Base-by-base conservation (phyloP, 2,113 vertebrate genomes). In the Stictonetta naevosa region DNA sequence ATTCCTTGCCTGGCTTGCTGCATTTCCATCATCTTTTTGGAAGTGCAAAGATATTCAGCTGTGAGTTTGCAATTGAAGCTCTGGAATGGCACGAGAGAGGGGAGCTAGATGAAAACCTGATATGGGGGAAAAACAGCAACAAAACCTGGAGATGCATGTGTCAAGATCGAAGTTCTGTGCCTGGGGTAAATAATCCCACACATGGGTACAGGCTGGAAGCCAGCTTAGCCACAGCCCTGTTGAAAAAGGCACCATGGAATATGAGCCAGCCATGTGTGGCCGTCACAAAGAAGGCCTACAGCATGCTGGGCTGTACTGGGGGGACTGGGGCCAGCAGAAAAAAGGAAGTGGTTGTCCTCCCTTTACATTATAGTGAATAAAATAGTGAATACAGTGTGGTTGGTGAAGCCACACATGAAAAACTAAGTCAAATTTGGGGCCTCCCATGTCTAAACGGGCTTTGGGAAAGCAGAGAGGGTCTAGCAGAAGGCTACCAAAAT, bases 221-320 rank as follows among this genome's bases (percentile, higher is more conserved):
- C 33, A 34, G 20, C 5, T 46, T 60, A 60, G 21, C 23, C 1
- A 0, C 21, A 66, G 26, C 38, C 29, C 21, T 67, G 38, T 52
- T 71, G n/a, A 5, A 42, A 40, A 55, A 82, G 58, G 13, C 15
- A 3, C 3, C 23, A 42, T 1, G 40, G 29, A 48, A 11, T 31
- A 13, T 2, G 2, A 75, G 44, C 56, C 42, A 53, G 42, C 28
- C 34, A 13, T 1, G 1, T 40, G 42, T 1, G 0, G n/a, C 46
- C 25, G 22, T 23, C 13, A 4, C 23, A 55, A 46, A 69, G 55
- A 28, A 76, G 22, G 48, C 36, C 82, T 8, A 21, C 46, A 22
- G 19, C 42, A 12, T n/a, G n/a, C n/a, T 72, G 48, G 36, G 42
- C 36, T 52, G 6, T 44, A 52, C 13, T 66, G 20, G 59, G 59